Evolutionary conservation across 1,140 invertebrate genomes (phyloP).

Genomic region (Hycleus phaleratus): DNA sequence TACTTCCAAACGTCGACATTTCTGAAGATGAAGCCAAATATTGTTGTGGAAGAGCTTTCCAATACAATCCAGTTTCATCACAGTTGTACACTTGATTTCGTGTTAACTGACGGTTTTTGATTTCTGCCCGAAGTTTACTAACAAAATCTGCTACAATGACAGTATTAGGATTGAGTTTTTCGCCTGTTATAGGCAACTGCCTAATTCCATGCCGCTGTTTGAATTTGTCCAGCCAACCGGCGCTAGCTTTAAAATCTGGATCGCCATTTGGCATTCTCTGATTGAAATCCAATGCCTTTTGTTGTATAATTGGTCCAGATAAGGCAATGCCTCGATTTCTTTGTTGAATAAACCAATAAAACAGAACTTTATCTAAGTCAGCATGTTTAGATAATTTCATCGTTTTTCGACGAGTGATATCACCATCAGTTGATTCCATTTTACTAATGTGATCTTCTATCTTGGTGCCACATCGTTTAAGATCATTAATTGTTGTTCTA

Average conservation of each 20-base stretch:
- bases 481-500: no score
- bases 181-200: not conserved
- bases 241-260: conserved; percentile 22
- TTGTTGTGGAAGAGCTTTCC: conserved; percentile 36
- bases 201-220: no score
- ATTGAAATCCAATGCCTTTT: conserved; percentile 8
- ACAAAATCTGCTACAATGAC: not conserved
- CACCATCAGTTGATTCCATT: no score
- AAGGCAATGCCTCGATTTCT: conserved; percentile 1
- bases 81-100: conserved; percentile 37
- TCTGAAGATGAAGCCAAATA: conserved; percentile 24
- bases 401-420: no score
- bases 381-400: no score
- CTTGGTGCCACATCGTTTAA: no score
- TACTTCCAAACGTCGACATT: no score
- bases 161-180: conserved; percentile 19
- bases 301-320: conserved; percentile 11
- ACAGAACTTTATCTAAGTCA: no score
- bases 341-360: conserved; percentile 4
- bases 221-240: conserved; percentile 27
- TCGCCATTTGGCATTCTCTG: conserved; percentile 12
- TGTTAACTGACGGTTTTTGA: not conserved
- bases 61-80: conserved; percentile 40
- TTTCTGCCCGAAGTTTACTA: not conserved
- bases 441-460: no score